Evolutionary conservation across 2,888 invertebrate genomes (phyloP).

Genomic region (Isoperla grammatica): DNA sequence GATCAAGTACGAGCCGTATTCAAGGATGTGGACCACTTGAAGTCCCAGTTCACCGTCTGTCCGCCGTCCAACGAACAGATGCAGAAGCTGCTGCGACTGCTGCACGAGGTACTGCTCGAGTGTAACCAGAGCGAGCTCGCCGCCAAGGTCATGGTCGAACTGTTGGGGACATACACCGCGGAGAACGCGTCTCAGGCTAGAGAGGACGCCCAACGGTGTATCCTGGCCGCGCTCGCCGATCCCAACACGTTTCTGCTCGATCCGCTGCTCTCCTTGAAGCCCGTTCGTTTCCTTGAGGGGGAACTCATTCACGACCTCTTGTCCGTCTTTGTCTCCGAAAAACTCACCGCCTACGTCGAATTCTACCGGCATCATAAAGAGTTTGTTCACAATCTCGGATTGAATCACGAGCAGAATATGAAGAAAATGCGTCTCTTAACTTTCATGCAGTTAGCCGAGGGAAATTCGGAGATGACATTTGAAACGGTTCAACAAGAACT

Average conservation of each 20-base stretch:
- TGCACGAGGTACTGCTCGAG: constrained; percentile 83
- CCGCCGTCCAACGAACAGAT: constrained; percentile 83
- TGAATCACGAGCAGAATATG: constrained; percentile 91
- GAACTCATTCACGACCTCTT: constrained; percentile 92
- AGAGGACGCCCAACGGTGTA: constrained; percentile 95
- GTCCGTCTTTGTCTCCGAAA: constrained; percentile 92
- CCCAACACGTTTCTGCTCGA: constrained; percentile 94
- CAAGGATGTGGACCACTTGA: constrained; percentile 75
- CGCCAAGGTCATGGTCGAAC: constrained; percentile 94
- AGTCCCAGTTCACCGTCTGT: constrained; percentile 70
- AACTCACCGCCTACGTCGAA: constrained; percentile 81
- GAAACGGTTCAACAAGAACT: constrained; percentile 82
- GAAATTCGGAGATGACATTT: constrained; percentile 87
- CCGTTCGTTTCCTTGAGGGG: constrained; percentile 91
- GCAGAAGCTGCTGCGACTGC: constrained; percentile 81
- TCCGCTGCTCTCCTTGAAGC: constrained; percentile 86
- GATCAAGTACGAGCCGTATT: constrained; percentile 82
- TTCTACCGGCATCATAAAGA: constrained; percentile 92
- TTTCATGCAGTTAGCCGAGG: constrained; percentile 97
- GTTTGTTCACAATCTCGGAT: constrained; percentile 66
- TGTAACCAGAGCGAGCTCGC: constrained; percentile 88
- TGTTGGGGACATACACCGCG: constrained; percentile 92
- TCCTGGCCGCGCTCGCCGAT: constrained; percentile 91
- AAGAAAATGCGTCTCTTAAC: constrained; percentile 95
- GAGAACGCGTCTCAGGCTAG: constrained; percentile 95